Evolutionary conservation across 2,113 vertebrate species (phyloP), one percentile per base, ranked within the genome.

Genomic region (Prunella himalayana): DNA sequence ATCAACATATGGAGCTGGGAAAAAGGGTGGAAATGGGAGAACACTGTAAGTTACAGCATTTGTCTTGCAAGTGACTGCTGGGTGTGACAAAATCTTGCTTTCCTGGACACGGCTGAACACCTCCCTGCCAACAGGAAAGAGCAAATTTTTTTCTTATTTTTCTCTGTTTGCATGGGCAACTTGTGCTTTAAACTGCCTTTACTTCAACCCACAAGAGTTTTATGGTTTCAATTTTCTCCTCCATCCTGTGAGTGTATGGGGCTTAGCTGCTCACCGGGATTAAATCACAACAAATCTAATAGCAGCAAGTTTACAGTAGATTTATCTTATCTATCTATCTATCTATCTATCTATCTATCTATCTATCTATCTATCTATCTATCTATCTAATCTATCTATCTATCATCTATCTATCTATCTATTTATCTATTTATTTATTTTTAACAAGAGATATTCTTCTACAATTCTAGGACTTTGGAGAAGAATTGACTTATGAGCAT

Each of bases 221-320:
- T 9, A 60, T 7, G 3, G 7, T 71, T 77, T 15, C 23, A 20
- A 3, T 39, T 81, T 10, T 19, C 30, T 72, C 14, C 24, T 22
- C 7, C 1, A 2, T 30, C 7, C 13, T 1, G 0, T 44, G 21
- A 69, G 13, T 0, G 1, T 2, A 1, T 44, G 20, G 20, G 9
- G 20, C 8, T 72, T 14, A 68, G 53, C 27, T 71, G 3, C 27
- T 13, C 31, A 28, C 7, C 2, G 0, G 15, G 15, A 15, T 44
- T 57, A 84, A 80, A 84, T 16, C 10, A 72, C 20, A 53, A 37
- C 7, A 80, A 77, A 68, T 73, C 27, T 21, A 45, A 65, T 11
- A 73, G 15, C 3, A 7, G 18, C 2, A 79, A 4, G 10, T 37
- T 45, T 51, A 30, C 5, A 39, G 27, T 10, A 64, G 4, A 1